A percentile compares a stretch with the other conserved stretches of the same genome.
Evolutionary conservation across 2,888 invertebrate species (phyloP).

Genomic region (Octonoba sinensis): DNA sequence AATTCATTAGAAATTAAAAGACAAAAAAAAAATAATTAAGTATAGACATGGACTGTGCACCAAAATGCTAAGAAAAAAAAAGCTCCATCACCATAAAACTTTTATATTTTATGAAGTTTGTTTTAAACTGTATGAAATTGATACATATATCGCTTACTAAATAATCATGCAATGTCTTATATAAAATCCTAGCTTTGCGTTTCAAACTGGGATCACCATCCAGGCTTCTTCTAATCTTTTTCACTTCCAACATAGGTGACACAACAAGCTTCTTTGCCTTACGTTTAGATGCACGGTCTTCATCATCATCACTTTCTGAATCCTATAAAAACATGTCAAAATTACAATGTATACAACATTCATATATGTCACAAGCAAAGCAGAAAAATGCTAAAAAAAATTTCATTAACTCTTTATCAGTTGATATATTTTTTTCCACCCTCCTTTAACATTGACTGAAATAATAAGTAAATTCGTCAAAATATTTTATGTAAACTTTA

Average conservation of each 20-base stretch:
- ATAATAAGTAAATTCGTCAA: no score
- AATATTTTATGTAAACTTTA: no score
- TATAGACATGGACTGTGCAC: no score
- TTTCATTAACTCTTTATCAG: not conserved
- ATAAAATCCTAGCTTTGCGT: constrained; percentile 84
- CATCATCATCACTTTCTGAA: constrained; percentile 74
- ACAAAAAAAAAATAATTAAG: no score
- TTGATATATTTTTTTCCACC: not conserved
- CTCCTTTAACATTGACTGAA: no score
- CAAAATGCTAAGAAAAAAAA: no score
- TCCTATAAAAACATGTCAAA: constrained; percentile 70
- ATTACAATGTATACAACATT: not conserved
- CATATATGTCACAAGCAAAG: not conserved
- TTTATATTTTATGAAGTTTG: no score
- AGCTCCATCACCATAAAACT: no score
- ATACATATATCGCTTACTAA: constrained; percentile 68
- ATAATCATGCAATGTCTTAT: constrained; percentile 75
- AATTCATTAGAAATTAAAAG: no score
- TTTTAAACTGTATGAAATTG: no score
- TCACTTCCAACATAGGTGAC: constrained; percentile 42
- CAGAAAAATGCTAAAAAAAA: no score
- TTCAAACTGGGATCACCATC: constrained; percentile 78
- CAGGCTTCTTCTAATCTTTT: constrained; percentile 42
- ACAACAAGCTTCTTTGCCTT: constrained; percentile 56
- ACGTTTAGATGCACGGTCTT: constrained; percentile 68